These are phyloP conservation scores for Bombus waltoni DNA, from an alignment of 1,140 invertebrate species.

Conservation along the genomic window DNA sequence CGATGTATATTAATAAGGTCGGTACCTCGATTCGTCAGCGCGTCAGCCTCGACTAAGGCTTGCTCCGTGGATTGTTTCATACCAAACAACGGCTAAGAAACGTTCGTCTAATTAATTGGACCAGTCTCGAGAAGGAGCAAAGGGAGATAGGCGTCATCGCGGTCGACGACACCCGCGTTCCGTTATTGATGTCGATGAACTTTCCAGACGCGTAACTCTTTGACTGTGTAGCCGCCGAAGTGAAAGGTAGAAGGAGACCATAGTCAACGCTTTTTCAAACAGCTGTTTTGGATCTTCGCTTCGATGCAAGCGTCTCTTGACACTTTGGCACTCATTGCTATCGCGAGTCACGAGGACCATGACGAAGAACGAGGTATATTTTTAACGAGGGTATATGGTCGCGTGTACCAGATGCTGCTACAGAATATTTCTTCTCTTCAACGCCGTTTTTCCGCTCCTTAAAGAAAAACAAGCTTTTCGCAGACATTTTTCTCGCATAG, in stretches of 20 bases:
- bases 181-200: conserved; percentile 64
- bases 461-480: not conserved
- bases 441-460: not conserved
- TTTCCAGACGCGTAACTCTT: conserved; percentile 44
- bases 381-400: conserved; percentile 65
- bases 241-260: conserved; percentile 10
- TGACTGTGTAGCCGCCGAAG: not conserved
- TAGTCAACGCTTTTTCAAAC: too few species aligned
- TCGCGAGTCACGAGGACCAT: not conserved
- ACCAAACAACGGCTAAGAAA: conserved; percentile 31
- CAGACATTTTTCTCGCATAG: too few species aligned
- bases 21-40: conserved; percentile 3
- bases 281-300: not conserved
- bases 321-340: not conserved
- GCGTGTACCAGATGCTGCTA: conserved; percentile 33
- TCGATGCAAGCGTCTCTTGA: not conserved
- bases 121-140: conserved; percentile 7
- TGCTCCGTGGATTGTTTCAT: conserved; percentile 31
- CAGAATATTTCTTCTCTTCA: not conserved
- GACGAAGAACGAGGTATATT: conserved; percentile 55
- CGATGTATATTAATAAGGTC: conserved; percentile 48
- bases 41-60: conserved; percentile 3
- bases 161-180: conserved; percentile 48
- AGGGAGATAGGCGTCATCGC: conserved; percentile 33
- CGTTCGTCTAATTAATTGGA: conserved; percentile 48